Conservation (phyloP, 2,888 invertebrate genomes). For the Protodeltote pygarga region DNA sequence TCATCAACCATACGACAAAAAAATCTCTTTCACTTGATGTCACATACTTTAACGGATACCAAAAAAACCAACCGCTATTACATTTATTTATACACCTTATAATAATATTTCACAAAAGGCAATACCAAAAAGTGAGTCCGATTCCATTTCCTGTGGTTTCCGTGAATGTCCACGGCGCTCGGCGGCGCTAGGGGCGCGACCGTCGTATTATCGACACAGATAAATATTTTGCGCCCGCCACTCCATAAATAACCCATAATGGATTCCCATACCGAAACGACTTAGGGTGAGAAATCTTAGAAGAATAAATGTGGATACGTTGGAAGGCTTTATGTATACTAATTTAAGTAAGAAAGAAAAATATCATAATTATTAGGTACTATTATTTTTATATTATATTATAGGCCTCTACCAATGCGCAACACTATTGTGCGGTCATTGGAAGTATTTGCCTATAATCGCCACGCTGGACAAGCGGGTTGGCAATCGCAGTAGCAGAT, state of each 20-base stretch:
- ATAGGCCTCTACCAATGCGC: too few relatives aligned
- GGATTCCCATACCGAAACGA: slow-evolving; percentile 74
- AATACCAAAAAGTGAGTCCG: slow-evolving; percentile 43
- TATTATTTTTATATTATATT: too few relatives aligned
- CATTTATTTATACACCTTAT: slow-evolving; percentile 52
- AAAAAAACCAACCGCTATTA: slow-evolving; percentile 37
- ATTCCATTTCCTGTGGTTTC: slow-evolving; percentile 71
- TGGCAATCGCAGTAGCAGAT: too few relatives aligned
- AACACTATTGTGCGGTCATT: too few relatives aligned
- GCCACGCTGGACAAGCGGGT: too few relatives aligned
- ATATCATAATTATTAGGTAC: too few relatives aligned
- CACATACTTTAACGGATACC: slow-evolving; percentile 6
- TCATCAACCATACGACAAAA: too few relatives aligned
- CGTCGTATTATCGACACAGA: slow-evolving; percentile 78
- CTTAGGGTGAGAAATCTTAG: slow-evolving; percentile 53
- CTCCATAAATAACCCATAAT: slow-evolving; percentile 84
- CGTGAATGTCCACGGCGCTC: slow-evolving; percentile 23
- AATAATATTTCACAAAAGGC: slow-evolving; percentile 54
- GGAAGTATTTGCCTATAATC: too few relatives aligned
- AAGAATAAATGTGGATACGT: slow-evolving; percentile 31
- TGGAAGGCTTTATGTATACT: background rate
- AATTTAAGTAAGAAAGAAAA: too few relatives aligned
- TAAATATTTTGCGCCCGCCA: slow-evolving; percentile 82
- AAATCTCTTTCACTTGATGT: too few relatives aligned
- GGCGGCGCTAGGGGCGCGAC: slow-evolving; percentile 54